Evolutionary conservation across 2,888 invertebrate genomes (phyloP), one percentile per base, ranked within the genome.

Genomic region (Chrysomela aeneicollis): DNA sequence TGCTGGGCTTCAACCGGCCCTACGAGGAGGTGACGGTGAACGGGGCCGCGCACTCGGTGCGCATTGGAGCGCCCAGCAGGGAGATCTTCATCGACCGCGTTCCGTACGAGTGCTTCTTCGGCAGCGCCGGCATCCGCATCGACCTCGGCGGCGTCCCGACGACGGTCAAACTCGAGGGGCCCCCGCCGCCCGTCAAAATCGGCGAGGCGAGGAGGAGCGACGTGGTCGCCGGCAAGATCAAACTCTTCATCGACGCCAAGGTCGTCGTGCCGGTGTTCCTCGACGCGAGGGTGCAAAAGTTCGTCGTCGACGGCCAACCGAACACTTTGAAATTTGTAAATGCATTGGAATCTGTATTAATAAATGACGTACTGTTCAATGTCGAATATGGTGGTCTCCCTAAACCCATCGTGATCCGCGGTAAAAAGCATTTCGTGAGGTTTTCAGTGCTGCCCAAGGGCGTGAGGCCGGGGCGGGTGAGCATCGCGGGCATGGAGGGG

Each of bases 71-170:
- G 10, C 97, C 97, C 0, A 95, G 96, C 0, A 87, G 96, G 59
- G 97, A 98, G 78, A 84, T 98, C 35, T 94, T 90, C 76, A 90
- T 99, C 53, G 94, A 98, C 79, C 92, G 92, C 8, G 86, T 90
- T 66, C 93, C 94, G 86, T 97, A 91, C 81, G 97, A 97, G 79
- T 94, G 95, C 74, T 93, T 92, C 81, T 98, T 98, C 80, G 95
- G 94, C 32, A 96, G 95, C 0, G 91, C 93, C 51, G 91, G 94
- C 0, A 87, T 95, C 53, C 88, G 89, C 1, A 90, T 97, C 9
- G 89, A 92, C 49, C 86, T 98, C 37, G 91, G 92, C 63, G 92
- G 91, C 1, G 89, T 91, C 67, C 87, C 90, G n/a, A 88, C 92
- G 67, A 85, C 88, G 50, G 87, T 98, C 0, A 91, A 93, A 76